Evolutionary conservation across 2,797 vertebrate species (phyloP), one percentile per base, ranked within the genome.

Genomic region (Eurystomus glaucurus): DNA sequence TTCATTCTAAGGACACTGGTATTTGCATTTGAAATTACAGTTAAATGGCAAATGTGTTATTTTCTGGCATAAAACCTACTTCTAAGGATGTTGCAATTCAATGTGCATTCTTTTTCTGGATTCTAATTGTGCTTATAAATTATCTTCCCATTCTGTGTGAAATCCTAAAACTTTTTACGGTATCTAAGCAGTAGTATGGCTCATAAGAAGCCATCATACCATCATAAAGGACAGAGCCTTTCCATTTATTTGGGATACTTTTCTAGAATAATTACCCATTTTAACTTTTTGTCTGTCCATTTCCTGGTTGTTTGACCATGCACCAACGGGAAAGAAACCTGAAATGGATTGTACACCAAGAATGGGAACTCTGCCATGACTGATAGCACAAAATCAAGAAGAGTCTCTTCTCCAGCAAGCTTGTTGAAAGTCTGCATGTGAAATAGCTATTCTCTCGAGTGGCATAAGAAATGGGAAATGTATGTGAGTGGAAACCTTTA

Each of bases 11-110:
- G 79, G 72, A 95, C 72, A 78, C 22, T 88, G 54, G 50, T 86
- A 97, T 97, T 96, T 97, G 96, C 93, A 95, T 96, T 88, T 96
- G 90, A 97, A 97, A 95, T 95, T 61, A 84, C 50, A 84, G 72
- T 86, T 85, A 90, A 92, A 90, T 76, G 20, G 54, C 75, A 93
- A 91, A 61, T 78, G 11, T 70, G 48, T 60, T 93, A 92, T 94
- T 97, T 95, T 84, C 90, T 94, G 87, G 79, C 87, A 95, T 78
- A 86, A 95, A 95, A 93, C 0, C 1, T 91, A 58, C 26, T 86
- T 91, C 58, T 81, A 90, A 97, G 96, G 83, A 91, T 68, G 61
- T 16, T 94, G 31, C 54, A 91, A 72, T 96, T 95, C 69, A 91
- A 31, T 16, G 11, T 45, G 41, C 17, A 75, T 88, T 93, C 81